phyloP scores from a whole-genome alignment of 2,113 vertebrate species.

The Sinocyclocheilus anophthalmus region DNA sequence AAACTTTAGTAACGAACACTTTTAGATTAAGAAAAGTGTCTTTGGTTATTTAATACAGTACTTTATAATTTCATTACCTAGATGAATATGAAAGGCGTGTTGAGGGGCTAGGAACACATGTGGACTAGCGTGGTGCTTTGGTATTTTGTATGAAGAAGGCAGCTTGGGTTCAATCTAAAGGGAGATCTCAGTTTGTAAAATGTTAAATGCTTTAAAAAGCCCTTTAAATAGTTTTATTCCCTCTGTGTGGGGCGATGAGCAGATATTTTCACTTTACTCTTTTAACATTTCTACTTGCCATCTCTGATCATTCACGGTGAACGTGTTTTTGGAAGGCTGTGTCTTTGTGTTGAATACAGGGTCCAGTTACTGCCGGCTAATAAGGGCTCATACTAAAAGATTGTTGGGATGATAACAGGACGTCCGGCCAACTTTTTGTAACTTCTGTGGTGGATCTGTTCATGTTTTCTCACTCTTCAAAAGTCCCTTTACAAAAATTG shows the following conservation, averaged over 20 bases:
- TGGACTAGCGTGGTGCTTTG: background rate
- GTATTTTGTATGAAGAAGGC: background rate
- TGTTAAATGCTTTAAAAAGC: background rate
- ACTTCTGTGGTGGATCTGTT: constrained; percentile 31
- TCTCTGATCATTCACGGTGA: background rate
- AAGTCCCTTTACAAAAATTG: constrained; percentile 45
- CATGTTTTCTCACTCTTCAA: constrained; percentile 14
- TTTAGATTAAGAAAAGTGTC: background rate
- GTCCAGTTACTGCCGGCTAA: constrained; percentile 31
- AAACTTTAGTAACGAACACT: background rate
- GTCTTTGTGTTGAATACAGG: constrained; percentile 7
- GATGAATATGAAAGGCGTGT: constrained; percentile 1
- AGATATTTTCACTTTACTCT: background rate
- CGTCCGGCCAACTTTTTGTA: background rate
- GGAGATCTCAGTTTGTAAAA: background rate
- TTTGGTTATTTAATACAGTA: constrained; percentile 12
- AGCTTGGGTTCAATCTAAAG: constrained; percentile 36
- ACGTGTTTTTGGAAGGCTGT: background rate
- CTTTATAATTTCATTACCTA: constrained; percentile 15
- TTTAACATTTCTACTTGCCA: background rate
- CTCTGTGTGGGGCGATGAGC: background rate
- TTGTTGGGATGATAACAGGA: background rate
- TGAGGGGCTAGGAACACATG: too few species aligned
- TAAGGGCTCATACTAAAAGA: constrained; percentile 46
- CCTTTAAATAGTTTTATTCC: constrained; percentile 34